Percentiles rank a stretch among this genome's conserved stretches.
Evolutionary conservation across 53 echinoderm and acorn worm genomes (phyloP).

Genomic region (Crossaster papposus): DNA sequence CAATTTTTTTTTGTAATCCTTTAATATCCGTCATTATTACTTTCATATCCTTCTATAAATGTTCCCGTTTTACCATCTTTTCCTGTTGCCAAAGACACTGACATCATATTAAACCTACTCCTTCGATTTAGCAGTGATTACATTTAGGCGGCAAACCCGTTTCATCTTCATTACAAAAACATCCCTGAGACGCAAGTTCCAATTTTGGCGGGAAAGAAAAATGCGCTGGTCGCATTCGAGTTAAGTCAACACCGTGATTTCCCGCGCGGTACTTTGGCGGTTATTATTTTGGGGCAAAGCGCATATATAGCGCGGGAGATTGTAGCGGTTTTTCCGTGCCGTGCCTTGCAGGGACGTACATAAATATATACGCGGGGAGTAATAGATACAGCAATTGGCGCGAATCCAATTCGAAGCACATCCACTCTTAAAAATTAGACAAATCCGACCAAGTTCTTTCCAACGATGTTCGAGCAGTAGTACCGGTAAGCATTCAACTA

Average conservation of each 20-base stretch:
- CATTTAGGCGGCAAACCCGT: background rate
- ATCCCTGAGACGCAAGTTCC: conserved; percentile 26
- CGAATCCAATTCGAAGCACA: no score
- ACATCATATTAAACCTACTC: no score
- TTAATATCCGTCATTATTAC: background rate
- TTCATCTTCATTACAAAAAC: conserved; percentile 38
- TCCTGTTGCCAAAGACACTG: background rate
- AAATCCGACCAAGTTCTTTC: no score
- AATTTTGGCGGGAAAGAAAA: conserved; percentile 14
- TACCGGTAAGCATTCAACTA: no score
- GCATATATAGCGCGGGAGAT: background rate
- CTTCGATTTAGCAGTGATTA: background rate
- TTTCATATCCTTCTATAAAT: background rate
- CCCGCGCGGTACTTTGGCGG: conserved; percentile 13
- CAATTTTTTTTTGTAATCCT: background rate
- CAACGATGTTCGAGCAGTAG: no score
- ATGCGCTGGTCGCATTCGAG: conserved; percentile 5
- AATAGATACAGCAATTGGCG: background rate
- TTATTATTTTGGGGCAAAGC: no score
- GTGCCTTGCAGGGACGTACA: background rate
- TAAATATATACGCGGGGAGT: background rate
- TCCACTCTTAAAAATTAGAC: no score
- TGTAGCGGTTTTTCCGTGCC: background rate
- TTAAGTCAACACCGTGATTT: conserved; percentile 31
- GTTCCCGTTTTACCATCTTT: background rate